Conservation (phyloP, 92 coral and sea anemone species). For the Diadumene lineata region DNA sequence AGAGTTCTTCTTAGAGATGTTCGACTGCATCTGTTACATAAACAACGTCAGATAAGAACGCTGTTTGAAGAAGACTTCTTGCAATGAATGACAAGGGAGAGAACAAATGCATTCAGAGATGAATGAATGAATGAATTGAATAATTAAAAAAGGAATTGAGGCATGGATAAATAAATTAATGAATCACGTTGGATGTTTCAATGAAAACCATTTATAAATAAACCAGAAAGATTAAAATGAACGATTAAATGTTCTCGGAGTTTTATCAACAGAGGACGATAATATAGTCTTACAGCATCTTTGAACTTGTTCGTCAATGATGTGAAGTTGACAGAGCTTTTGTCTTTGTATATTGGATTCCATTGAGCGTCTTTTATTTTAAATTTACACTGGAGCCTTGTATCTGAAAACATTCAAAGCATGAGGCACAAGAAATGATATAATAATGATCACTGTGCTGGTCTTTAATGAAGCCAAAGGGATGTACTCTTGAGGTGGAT, state of each 20-base stretch:
- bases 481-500: not conserved
- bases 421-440: not conserved
- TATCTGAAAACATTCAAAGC: conserved; percentile 26
- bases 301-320: conserved; percentile 16
- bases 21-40: not conserved
- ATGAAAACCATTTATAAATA: too few species aligned
- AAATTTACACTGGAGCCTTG: not conserved
- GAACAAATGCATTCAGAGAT: not conserved
- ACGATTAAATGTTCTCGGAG: too few species aligned
- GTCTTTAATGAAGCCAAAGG: too few species aligned
- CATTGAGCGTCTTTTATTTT: conserved; percentile 27
- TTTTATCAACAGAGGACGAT: not conserved
- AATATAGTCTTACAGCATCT: conserved; percentile 20
- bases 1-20: not conserved
- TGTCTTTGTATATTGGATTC: conserved; percentile 4
- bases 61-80: not conserved
- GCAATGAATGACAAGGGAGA: not conserved
- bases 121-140: not conserved
- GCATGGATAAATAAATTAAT: not conserved
- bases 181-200: too few species aligned
- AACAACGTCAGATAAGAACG: not conserved
- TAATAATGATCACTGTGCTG: not conserved
- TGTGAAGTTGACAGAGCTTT: conserved; percentile 7
- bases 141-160: not conserved
- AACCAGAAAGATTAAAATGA: too few species aligned